Evolutionary conservation across 1,140 invertebrate genomes (phyloP), one percentile per base, ranked within the genome.

Genomic region (Oreohelix idahoensis): DNA sequence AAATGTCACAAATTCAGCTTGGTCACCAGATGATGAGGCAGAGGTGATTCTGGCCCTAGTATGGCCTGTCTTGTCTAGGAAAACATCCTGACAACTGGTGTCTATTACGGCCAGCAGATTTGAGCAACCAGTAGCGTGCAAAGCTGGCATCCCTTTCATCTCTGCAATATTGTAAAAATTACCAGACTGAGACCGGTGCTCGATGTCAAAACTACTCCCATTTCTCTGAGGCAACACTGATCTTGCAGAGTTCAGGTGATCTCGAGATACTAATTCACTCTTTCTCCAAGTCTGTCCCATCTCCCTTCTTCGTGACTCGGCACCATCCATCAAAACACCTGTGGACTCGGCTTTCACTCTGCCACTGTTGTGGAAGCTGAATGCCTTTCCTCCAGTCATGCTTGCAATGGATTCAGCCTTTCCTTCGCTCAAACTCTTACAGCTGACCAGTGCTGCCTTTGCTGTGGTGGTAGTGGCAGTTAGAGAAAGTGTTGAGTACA

Each of bases 261-360:
- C 39, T 38, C 45, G 17, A 5, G 29, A 51, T 38, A 26, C 32
- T 13, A 17, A 15, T 17, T 79, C 78, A 39, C 78, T 69, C 38
- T 69, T 63, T 15, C 78, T 32, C 13, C 58, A 32, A 51, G 32
- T 10, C 10, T 58, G 53, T 13, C 53, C 78, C 78, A 79, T 79
- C 36, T 79, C 78, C 23, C 35, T 36, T 11, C 51, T 29, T 11
- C 78, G 51, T 15, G 78, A 79, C 5, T 79, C 78, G n/a, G 58
- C 78, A 11, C 51, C 58, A 51, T 79, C 78, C 45, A 79, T 63
- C 32, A 79, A 39, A n/a, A 38, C 36, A 35, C 78, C 69, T 8
- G 78, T 79, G 10, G 78, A 79, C 58, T 79, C 78, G 23, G 78
- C 78, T 35, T 79, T 79, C 32, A 66, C 38, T 15, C 78, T 11